Percentiles rank a stretch among this genome's conserved stretches.
phyloP scores from a whole-genome alignment of 2,113 vertebrate genomes.

The Xiphorhynchus elegans region DNA sequence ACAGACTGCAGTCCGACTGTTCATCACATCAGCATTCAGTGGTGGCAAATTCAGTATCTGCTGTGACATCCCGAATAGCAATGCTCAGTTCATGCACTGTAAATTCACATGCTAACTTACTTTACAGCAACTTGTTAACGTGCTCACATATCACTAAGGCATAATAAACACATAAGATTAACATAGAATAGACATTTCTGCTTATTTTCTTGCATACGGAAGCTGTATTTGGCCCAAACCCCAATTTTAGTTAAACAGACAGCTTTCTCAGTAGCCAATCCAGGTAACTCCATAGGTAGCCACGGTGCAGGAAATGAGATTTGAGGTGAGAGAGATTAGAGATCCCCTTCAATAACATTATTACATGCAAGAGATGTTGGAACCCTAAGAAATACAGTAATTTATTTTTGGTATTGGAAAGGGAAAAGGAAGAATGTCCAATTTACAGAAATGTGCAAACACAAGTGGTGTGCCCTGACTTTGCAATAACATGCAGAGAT shows the following conservation, averaged over 20 bases:
- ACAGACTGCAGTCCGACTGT: background rate
- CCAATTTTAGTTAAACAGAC: background rate
- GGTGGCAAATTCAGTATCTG: background rate
- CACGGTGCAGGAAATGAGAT: background rate
- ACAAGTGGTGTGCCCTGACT: fast-evolving
- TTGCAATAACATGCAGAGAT: background rate
- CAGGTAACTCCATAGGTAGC: background rate
- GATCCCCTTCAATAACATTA: background rate
- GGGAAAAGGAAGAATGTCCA: background rate
- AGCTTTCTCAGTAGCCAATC: background rate
- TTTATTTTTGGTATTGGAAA: background rate
- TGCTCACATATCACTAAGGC: background rate
- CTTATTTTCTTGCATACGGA: background rate
- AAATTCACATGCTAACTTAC: background rate
- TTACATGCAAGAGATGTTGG: background rate
- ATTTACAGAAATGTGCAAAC: background rate
- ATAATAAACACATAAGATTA: background rate
- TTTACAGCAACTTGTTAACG: background rate
- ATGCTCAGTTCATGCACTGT: background rate
- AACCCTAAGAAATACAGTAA: background rate
- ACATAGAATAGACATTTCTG: background rate
- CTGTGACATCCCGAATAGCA: background rate
- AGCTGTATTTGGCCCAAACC: background rate
- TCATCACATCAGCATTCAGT: background rate
- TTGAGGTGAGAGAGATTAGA: background rate